A percentile compares a stretch with the other conserved stretches of the same genome.
phyloP scores from a whole-genome alignment of 2,797 vertebrate genomes.

The Galaxias olidus region DNA sequence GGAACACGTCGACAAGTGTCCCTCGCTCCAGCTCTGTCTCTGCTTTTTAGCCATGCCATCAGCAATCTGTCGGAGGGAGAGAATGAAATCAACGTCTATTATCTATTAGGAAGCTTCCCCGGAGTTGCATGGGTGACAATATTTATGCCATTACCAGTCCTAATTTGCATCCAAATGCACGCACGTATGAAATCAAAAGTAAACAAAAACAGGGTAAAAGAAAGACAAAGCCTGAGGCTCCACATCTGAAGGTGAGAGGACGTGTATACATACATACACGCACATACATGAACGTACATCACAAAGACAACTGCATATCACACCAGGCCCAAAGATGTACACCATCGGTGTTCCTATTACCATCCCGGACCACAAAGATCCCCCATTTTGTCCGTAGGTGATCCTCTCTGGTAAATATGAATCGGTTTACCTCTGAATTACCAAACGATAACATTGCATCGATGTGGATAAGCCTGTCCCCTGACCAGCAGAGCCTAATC shows the following conservation, averaged over 20 bases:
- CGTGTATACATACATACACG: no score
- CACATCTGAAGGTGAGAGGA: not conserved
- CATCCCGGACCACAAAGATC: no score
- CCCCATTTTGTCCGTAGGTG: no score
- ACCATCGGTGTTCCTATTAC: no score
- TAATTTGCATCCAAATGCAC: constrained; percentile 51
- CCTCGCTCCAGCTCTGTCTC: constrained; percentile 40
- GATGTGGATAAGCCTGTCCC: no score
- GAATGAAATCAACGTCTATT: constrained; percentile 67
- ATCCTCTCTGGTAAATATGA: no score
- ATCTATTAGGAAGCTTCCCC: constrained; percentile 70
- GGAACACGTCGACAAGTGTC: constrained; percentile 70
- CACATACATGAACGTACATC: no score
- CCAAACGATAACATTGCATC: no score
- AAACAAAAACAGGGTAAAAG: constrained; percentile 36
- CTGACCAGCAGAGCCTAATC: no score
- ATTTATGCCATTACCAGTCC: constrained; percentile 75
- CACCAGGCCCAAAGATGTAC: no score
- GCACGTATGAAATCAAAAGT: constrained; percentile 27
- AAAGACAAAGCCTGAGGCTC: constrained; percentile 21
- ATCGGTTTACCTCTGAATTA: no score
- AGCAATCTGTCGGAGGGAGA: constrained; percentile 67
- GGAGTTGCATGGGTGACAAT: constrained; percentile 76
- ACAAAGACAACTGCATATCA: no score
- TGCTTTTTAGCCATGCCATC: constrained; percentile 56